Conservation (phyloP, 2,888 invertebrate species). For the Oxyteleia sp. region DNA sequence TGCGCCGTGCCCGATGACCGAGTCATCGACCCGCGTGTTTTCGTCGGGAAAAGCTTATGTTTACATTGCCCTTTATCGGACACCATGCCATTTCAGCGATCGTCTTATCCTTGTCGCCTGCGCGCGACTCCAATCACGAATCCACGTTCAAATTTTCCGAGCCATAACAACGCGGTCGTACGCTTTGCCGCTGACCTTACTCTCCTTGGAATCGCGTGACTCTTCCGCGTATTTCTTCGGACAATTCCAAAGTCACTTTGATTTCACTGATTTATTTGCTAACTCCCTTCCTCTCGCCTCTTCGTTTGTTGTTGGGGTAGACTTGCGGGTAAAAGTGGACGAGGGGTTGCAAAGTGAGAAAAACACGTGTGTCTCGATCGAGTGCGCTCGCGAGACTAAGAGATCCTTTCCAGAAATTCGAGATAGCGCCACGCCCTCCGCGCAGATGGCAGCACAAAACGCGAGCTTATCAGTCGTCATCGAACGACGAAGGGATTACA, state of each 20-base stretch:
- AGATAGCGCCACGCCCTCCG: slow-evolving; percentile 65
- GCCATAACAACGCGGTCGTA: slow-evolving; percentile 12
- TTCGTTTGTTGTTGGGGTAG: too few relatives aligned
- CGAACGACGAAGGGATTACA: slow-evolving; percentile 38
- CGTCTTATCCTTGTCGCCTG: slow-evolving; percentile 46
- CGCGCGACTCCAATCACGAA: slow-evolving; percentile 36
- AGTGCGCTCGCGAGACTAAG: slow-evolving; percentile 50
- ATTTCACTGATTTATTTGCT: not conserved
- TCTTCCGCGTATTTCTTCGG: slow-evolving; percentile 1
- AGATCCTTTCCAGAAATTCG: slow-evolving; percentile 52
- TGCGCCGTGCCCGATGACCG: slow-evolving; percentile 7
- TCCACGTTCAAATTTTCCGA: slow-evolving; percentile 39
- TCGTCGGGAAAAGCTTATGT: slow-evolving; percentile 41
- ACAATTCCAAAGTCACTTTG: not conserved
- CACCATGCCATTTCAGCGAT: slow-evolving; percentile 48
- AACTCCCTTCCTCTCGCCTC: not conserved
- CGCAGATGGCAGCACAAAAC: slow-evolving; percentile 67
- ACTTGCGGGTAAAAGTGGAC: too few relatives aligned
- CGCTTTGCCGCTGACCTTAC: slow-evolving; percentile 9
- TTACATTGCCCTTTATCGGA: slow-evolving; percentile 42
- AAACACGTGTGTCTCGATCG: slow-evolving; percentile 22
- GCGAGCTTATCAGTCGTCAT: slow-evolving; percentile 58
- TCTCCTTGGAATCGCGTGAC: slow-evolving; percentile 16
- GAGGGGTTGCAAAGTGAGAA: too few relatives aligned
- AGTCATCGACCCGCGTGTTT: slow-evolving; percentile 57